Percentiles rank a stretch among this genome's conserved stretches.
Evolutionary conservation across 2,113 vertebrate species (phyloP).

Genomic region (Serilophus lunatus): DNA sequence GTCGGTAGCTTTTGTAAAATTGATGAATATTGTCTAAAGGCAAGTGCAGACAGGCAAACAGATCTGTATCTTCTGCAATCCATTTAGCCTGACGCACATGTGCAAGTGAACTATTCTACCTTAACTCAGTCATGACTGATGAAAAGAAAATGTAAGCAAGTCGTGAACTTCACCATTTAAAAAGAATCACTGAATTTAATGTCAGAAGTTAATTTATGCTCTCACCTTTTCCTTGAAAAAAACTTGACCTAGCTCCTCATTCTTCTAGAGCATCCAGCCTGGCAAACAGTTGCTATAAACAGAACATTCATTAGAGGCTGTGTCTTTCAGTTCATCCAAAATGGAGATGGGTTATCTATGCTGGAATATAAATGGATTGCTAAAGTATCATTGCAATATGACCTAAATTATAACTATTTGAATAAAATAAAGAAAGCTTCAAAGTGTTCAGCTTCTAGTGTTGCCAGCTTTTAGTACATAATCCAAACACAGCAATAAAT

Average conservation of each 20-base stretch:
- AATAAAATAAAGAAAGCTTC: background rate
- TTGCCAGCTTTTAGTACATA: background rate
- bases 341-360: conserved; percentile 19
- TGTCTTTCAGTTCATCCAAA: conserved; percentile 45
- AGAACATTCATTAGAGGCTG: conserved; percentile 47
- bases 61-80: conserved; percentile 79
- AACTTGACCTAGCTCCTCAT: conserved; percentile 37
- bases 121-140: conserved; percentile 67
- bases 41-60: conserved; percentile 79
- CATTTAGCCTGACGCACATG: conserved; percentile 70
- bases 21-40: conserved; percentile 80
- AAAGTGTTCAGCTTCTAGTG: background rate
- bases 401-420: background rate
- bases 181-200: conserved; percentile 57
- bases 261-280: conserved; percentile 14
- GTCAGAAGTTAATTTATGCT: conserved; percentile 54
- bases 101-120: conserved; percentile 58
- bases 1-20: conserved; percentile 73
- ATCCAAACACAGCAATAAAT: background rate
- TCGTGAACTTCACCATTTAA: conserved; percentile 51
- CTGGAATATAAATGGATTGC: background rate
- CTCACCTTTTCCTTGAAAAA: conserved; percentile 41
- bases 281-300: conserved; percentile 38
- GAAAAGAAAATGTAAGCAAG: conserved; percentile 73
- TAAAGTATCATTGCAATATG: background rate